A percentile compares a stretch with the other conserved stretches of the same genome.
Evolutionary conservation across 2,888 invertebrate genomes (phyloP).

Genomic region (Agrilus biguttatus): DNA sequence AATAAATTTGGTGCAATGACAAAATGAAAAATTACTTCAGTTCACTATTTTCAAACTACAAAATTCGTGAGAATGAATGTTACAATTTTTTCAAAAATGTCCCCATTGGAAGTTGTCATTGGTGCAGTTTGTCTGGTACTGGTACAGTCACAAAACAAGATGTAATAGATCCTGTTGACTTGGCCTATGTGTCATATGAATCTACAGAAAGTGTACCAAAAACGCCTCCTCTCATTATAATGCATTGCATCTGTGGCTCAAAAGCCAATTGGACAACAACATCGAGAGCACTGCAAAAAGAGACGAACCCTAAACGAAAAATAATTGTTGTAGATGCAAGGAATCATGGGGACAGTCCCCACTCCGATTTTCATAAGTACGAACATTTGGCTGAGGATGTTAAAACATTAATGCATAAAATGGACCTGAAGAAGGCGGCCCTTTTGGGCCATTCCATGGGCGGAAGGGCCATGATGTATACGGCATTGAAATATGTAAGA

Average conservation of each 20-base stretch:
- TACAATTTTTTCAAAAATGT: no score
- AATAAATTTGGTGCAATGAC: not conserved
- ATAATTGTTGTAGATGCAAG: conserved; percentile 74
- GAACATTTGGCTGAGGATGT: conserved; percentile 62
- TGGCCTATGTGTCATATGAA: conserved; percentile 48
- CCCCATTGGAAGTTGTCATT: no score
- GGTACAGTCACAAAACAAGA: not conserved
- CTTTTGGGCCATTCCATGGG: conserved; percentile 92
- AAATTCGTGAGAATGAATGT: no score
- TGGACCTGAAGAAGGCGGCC: conserved; percentile 47
- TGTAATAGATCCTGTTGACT: conserved; percentile 32
- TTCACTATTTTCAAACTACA: no score
- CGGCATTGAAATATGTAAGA: conserved; percentile 57
- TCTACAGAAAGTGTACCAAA: conserved; percentile 12
- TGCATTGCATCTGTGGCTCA: conserved; percentile 78
- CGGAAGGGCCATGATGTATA: conserved; percentile 75
- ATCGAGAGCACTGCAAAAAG: conserved; percentile 51
- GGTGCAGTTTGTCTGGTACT: no score
- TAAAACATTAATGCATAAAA: conserved; percentile 44
- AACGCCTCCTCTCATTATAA: conserved; percentile 56
- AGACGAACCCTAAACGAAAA: conserved; percentile 50
- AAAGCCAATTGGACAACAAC: conserved; percentile 79
- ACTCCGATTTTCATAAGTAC: conserved; percentile 58
- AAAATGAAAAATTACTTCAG: not conserved
- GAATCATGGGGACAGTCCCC: conserved; percentile 92